Conservation (phyloP, 2,113 vertebrate species). For the Coreoperca whiteheadi region DNA sequence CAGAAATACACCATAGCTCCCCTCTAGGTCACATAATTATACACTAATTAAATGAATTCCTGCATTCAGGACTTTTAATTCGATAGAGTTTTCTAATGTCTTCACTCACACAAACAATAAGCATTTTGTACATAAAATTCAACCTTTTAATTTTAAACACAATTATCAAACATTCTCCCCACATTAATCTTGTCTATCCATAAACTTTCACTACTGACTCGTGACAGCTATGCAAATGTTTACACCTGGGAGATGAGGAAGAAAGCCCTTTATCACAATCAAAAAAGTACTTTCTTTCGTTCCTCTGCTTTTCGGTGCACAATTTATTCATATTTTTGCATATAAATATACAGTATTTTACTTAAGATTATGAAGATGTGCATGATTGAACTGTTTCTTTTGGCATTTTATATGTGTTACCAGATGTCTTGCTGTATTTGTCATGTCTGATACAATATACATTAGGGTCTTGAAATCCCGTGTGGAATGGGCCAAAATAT, state of each 20-base stretch:
- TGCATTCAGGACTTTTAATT: constrained; percentile 28
- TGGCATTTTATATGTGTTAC: background rate
- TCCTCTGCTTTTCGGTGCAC: background rate
- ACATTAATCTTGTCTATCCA: background rate
- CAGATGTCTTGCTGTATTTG: background rate
- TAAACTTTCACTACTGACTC: background rate
- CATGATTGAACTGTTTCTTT: background rate
- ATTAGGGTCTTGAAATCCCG: background rate
- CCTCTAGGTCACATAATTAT: constrained; percentile 17
- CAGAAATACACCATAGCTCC: constrained; percentile 48
- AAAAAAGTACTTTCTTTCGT: background rate
- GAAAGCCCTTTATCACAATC: background rate
- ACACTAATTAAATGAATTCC: constrained; percentile 32
- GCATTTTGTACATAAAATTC: background rate
- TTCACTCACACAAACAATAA: background rate
- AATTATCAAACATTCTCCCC: background rate
- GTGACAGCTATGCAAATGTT: background rate
- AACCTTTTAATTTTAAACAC: background rate
- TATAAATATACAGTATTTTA: background rate
- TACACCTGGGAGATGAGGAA: background rate
- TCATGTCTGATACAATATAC: background rate
- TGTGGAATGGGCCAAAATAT: background rate
- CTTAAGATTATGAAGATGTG: background rate
- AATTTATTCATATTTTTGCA: background rate
- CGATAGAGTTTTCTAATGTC: background rate